Base-by-base conservation (phyloP, 2,888 invertebrate species). In the Scaptomyza flava region DNA sequence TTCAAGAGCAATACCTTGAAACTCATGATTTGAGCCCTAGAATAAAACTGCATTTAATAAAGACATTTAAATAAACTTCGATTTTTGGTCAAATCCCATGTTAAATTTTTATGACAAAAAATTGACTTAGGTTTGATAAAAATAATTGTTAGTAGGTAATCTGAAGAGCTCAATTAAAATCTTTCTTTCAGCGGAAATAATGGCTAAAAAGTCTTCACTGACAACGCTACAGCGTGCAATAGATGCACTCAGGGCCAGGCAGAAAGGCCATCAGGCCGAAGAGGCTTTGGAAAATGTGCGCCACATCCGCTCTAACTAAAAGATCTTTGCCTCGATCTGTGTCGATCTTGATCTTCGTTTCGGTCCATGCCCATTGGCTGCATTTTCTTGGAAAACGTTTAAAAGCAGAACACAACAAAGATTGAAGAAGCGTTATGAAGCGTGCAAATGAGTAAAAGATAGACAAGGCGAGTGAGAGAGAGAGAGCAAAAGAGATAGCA, bases 351-450 rank as follows among this genome's bases (percentile, higher is more conserved):
- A 54, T 53, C 47, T 41, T 42, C 33, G 56, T 58, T 63, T 53
- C 53, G 57, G 71, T 77, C 77, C 71, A 60, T 74, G 79, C 74
- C 77, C 72, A 77, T 54, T 71, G 74, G 59, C 72, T 71, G 85
- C 62, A 71, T 67, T 84, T 84, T 84, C 84, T 79, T 70, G 86
- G 84, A 84, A 84, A 84, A 63, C 84, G 78, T 82, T 84, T 85
- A 82, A 71, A 74, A 78, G 64, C 72, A 72, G 74, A 80, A 72
- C 72, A 54, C 57, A 59, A 42, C 57, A 69, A 56, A 71, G 71
- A 77, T 64, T 70, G 70, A 71, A 71, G 9, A 34, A 50, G 47
- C 67, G 59, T 72, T 75, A 56, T 63, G 68, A 66, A 77, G 82
- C 68, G 79, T 73, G 57, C 77, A 79, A 68, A 80, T 69, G 69